phyloP scores from a whole-genome alignment of 2,888 invertebrate species.

The Tineola bisselliella region DNA sequence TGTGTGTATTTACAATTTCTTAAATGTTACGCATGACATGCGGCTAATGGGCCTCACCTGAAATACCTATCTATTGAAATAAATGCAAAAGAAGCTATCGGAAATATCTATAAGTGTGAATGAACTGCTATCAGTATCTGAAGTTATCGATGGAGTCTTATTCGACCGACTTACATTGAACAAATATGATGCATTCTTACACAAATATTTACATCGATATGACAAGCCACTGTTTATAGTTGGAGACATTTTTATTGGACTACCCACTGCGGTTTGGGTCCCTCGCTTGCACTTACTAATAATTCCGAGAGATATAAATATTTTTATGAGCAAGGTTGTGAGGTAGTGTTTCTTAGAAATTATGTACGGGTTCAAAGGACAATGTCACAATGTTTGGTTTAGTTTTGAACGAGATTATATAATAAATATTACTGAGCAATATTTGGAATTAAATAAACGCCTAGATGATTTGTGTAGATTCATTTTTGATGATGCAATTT shows the following conservation, averaged over 20 bases:
- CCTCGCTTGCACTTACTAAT: neutral
- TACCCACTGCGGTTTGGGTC: constrained; percentile 1
- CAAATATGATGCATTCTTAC: constrained; percentile 8
- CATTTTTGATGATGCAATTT: neutral
- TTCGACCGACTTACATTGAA: constrained; percentile 2
- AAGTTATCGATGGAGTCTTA: neutral
- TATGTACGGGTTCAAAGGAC: neutral
- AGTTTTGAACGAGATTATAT: neutral
- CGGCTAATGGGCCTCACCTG: too few species aligned
- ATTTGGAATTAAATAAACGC: too few species aligned
- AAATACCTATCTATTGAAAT: too few species aligned
- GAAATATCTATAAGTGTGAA: neutral
- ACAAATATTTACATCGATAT: constrained; percentile 8
- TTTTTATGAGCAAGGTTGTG: neutral
- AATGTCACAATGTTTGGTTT: neutral
- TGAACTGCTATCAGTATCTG: constrained; percentile 5
- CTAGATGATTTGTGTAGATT: neutral
- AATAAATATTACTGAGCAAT: too few species aligned
- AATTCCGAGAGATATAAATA: neutral
- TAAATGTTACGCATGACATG: too few species aligned
- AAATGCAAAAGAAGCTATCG: too few species aligned
- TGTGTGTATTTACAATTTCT: too few species aligned
- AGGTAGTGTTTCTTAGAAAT: neutral
- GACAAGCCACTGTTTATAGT: constrained; percentile 6
- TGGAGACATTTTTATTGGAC: constrained; percentile 9